Conservation (phyloP, 2,113 vertebrate species). For the Podarcis raffonei region DNA sequence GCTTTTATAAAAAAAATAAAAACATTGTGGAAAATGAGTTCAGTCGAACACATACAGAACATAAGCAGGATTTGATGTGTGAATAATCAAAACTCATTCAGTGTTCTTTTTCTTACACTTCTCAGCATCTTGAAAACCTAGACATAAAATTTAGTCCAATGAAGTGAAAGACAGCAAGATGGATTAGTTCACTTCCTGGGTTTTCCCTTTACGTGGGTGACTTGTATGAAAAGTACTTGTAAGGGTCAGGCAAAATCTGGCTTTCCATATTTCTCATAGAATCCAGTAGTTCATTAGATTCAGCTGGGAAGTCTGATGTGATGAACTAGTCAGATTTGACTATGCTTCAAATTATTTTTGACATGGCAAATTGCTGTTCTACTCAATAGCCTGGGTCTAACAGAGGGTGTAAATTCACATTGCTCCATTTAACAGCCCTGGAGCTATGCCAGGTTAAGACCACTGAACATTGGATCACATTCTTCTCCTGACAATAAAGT, state of each 20-base stretch:
- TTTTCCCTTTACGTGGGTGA: background rate
- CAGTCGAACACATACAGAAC: background rate
- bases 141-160: background rate
- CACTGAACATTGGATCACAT: background rate
- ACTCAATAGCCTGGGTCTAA: constrained; percentile 14
- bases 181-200: background rate
- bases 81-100: background rate
- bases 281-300: constrained; percentile 20
- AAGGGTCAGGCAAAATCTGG: constrained; percentile 11
- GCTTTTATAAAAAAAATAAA: background rate
- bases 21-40: background rate
- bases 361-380: constrained; percentile 15
- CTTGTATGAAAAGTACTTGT: background rate
- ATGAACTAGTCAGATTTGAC: constrained; percentile 33
- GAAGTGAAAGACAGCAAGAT: background rate
- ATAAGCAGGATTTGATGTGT: background rate
- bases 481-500: constrained; percentile 3
- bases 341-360: constrained; percentile 30
- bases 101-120: background rate
- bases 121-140: background rate
- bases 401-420: background rate
- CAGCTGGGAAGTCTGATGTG: constrained; percentile 17
- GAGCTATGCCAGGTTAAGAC: constrained; percentile 19
- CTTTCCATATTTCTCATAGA: constrained; percentile 12
- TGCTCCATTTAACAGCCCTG: constrained; percentile 14